Evolutionary conservation across 2,113 vertebrate species (phyloP), one percentile per base, ranked within the genome.

Genomic region (Neomonachus schauinslandi): DNA sequence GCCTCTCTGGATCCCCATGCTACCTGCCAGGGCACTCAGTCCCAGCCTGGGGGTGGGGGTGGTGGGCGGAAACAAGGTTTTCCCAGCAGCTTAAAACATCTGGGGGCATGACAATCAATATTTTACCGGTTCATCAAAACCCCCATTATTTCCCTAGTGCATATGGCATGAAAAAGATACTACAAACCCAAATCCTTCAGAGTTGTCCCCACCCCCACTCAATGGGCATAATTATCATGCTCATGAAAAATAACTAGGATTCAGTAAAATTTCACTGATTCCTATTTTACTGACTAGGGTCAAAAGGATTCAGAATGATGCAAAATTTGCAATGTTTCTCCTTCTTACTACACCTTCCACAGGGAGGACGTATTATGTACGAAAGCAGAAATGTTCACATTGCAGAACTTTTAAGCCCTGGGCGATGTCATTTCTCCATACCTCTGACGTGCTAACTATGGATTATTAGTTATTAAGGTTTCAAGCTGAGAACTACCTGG

Each of bases 361-460:
- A 31, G 19, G 63, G 59, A 61, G 31, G 72, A 55, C 21, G 26
- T 18, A 26, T 2, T 36, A 8, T 1, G 0, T 21, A 53, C 7
- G 8, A 36, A 83, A 84, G 46, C 21, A 22, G 19, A 91, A 67
- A 31, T 36, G 26, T 67, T 53, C 24, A 36, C 51, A 39, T 39
- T 61, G 22, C 13, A 59, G 74, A 57, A 31, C 9, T 22, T 83
- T 31, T 18, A 19, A 19, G 57, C 42, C 39, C 53, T 1, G 36
- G 11, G 19, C 2, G 5, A 6, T 19, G 4, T 16, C 1, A 2
- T n/a, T 33, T 28, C n/a, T 71, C 18, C 71, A 19, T 3, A 11
- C 0, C 19, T 21, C 31, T 22, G 0, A 2, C 1, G 3, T 24
- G 61, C 28, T 26, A 4, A 28, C 13, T 16, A 8, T n/a, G 13